These are phyloP conservation scores for Pectinophora gossypiella DNA, from an alignment of 1,140 invertebrate genomes.

Conservation along the genomic window DNA sequence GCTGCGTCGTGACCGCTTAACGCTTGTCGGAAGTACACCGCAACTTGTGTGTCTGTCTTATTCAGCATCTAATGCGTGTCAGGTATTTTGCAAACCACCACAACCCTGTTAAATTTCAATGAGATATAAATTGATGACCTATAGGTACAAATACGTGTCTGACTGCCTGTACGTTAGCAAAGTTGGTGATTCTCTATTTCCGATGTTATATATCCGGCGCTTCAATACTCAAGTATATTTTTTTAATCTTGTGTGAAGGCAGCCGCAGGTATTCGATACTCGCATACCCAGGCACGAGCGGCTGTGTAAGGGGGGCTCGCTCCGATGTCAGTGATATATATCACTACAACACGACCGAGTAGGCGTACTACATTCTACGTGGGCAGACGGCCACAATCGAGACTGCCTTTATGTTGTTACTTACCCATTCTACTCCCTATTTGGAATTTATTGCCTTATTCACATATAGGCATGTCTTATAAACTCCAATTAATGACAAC, in stretches of 20 bases:
- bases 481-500: constrained; percentile 1
- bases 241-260: no score
- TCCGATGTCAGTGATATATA: background rate
- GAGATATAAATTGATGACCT: no score
- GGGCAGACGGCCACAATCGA: constrained; percentile 15
- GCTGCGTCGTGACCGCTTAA: constrained; percentile 24
- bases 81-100: background rate
- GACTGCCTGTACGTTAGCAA: no score
- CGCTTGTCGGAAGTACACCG: background rate
- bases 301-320: background rate
- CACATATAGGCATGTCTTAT: constrained; percentile 4
- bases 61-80: constrained; percentile 2
- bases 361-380: constrained; percentile 37
- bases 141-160: no score
- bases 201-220: no score
- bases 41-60: background rate
- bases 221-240: no score
- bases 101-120: no score
- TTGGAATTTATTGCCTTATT: constrained; percentile 40
- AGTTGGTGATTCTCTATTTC: no score
- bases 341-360: constrained; percentile 30
- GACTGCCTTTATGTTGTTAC: constrained; percentile 42
- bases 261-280: background rate
- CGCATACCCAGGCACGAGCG: background rate
- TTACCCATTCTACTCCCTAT: constrained; percentile 45